phyloP scores from a whole-genome alignment of 2,888 invertebrate genomes.

The Cryptocephalus primarius region DNA sequence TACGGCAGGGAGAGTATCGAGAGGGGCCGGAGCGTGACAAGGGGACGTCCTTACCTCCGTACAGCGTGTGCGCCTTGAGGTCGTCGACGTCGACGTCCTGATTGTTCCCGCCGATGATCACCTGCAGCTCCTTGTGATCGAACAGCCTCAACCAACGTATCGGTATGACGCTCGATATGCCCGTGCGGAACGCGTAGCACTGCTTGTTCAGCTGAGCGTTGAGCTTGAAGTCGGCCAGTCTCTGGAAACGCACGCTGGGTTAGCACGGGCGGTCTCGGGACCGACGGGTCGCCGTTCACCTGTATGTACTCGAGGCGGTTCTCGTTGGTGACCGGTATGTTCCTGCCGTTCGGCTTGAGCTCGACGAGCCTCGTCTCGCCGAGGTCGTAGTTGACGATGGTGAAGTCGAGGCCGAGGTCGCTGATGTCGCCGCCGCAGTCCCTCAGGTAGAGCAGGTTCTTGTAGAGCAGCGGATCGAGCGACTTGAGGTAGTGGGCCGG shows the following conservation, averaged over 20 bases:
- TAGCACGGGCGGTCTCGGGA: too few relatives aligned
- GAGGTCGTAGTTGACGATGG: slow-evolving; percentile 78
- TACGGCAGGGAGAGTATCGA: background rate
- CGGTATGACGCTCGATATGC: slow-evolving; percentile 82
- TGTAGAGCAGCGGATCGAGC: slow-evolving; percentile 83
- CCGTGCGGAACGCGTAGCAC: slow-evolving; percentile 79
- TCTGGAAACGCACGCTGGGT: too few relatives aligned
- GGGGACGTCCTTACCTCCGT: slow-evolving; percentile 56
- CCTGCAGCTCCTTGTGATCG: slow-evolving; percentile 86
- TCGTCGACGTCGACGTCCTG: slow-evolving; percentile 90
- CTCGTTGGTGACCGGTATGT: slow-evolving; percentile 80
- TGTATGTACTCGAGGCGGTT: slow-evolving; percentile 94
- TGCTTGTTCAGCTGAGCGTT: slow-evolving; percentile 83
- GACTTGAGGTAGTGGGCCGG: slow-evolving; percentile 86
- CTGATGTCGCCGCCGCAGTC: slow-evolving; percentile 77
- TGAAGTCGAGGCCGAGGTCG: slow-evolving; percentile 87
- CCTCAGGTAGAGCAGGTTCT: slow-evolving; percentile 79
- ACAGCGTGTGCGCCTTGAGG: slow-evolving; percentile 75
- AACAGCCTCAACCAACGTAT: slow-evolving; percentile 93
- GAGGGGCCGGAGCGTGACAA: too few relatives aligned
- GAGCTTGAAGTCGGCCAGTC: slow-evolving; percentile 91
- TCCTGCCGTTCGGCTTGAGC: slow-evolving; percentile 79
- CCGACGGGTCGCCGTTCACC: too few relatives aligned
- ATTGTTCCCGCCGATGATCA: slow-evolving; percentile 92
- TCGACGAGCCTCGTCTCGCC: slow-evolving; percentile 79